These are phyloP conservation scores for Propithecus coquereli DNA, from an alignment of 2,113 vertebrate species.

Conservation along the genomic window DNA sequence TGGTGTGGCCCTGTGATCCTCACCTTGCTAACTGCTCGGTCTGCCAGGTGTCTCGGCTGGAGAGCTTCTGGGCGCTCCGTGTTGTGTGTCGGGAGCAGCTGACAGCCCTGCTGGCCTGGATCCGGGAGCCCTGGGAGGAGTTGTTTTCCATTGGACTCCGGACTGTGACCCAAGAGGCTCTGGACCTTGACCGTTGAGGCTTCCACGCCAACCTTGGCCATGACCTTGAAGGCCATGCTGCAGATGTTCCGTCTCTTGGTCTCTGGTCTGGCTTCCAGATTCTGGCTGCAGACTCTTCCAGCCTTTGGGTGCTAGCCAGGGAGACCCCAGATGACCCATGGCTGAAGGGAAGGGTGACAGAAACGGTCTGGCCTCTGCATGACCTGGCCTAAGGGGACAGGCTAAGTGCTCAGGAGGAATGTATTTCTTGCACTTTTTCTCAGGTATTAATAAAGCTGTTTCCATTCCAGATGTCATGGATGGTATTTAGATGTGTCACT, in stretches of 20 bases:
- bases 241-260: not conserved
- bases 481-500: not conserved
- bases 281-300: not conserved
- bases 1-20: not conserved
- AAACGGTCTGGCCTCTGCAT: not conserved
- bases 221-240: not conserved
- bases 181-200: conserved; percentile 55
- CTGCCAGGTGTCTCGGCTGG: conserved; percentile 81
- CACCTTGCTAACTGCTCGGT: not conserved
- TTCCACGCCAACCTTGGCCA: accelerated
- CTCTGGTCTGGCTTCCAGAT: not conserved
- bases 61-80: conserved; percentile 87
- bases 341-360: not conserved
- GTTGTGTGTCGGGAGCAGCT: conserved; percentile 83
- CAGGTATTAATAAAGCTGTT: conserved; percentile 66
- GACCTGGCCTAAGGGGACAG: not conserved
- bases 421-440: conserved; percentile 36
- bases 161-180: conserved; percentile 59
- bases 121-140: conserved; percentile 89
- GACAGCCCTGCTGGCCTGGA: conserved; percentile 86
- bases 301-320: not conserved
- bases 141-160: conserved; percentile 89
- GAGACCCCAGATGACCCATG: not conserved
- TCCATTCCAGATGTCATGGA: not conserved
- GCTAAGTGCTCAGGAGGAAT: not conserved